Conservation (phyloP, 2,113 vertebrate genomes). For the Cyanoderma ruficeps region DNA sequence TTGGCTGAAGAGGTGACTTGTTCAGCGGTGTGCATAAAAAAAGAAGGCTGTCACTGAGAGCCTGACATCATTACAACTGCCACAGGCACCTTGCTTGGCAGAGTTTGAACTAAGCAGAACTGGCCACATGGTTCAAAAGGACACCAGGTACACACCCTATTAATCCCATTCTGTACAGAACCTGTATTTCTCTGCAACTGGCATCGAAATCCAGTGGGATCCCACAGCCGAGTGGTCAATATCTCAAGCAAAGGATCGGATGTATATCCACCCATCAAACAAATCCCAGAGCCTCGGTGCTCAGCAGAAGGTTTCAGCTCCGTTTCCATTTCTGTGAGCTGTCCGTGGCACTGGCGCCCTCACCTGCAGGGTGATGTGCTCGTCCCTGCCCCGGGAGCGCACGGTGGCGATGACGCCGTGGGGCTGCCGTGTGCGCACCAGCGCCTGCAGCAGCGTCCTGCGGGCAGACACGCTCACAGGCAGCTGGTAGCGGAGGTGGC, state of each 20-base stretch:
- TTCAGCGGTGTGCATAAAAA: neutral
- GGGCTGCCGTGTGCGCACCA: conserved; percentile 84
- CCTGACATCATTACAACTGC: neutral
- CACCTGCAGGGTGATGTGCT: conserved; percentile 86
- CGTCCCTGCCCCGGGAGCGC: conserved; percentile 77
- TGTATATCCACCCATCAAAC: neutral
- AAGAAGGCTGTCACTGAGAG: neutral
- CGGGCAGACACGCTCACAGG: conserved; percentile 65
- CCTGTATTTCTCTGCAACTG: neutral
- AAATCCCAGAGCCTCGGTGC: neutral
- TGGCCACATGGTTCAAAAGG: neutral
- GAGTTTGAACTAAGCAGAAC: neutral
- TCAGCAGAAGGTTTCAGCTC: neutral
- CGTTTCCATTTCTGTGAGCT: neutral
- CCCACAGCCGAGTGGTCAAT: fast-evolving
- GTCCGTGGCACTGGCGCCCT: neutral
- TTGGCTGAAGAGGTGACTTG: neutral
- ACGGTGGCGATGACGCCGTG: conserved; percentile 77
- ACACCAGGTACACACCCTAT: neutral
- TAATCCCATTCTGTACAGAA: neutral
- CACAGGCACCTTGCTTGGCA: neutral
- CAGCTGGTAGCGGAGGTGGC: conserved; percentile 81
- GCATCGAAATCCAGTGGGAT: neutral
- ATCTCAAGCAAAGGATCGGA: neutral
- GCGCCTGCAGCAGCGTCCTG: conserved; percentile 76